Base-by-base conservation (phyloP, 2,113 vertebrate species). In the Poicephalus gulielmi region DNA sequence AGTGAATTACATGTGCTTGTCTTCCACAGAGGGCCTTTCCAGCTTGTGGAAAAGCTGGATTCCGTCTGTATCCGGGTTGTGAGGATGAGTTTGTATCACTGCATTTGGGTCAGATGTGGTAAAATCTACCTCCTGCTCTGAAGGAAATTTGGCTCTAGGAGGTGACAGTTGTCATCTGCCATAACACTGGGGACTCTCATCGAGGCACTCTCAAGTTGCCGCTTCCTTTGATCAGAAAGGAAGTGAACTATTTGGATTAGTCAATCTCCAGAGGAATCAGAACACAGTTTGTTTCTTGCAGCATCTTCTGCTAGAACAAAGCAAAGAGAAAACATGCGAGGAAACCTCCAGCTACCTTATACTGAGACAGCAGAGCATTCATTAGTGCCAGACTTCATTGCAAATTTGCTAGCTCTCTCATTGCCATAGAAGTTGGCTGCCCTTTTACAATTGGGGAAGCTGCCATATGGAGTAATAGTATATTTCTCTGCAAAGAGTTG, bases 391-490 rank as follows among this genome's bases (percentile, higher is more conserved):
- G 84, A 90, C 76, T 95, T 78, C 20, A 76, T 84, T 93, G 86
- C 88, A 86, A 94, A 95, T 97, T 97, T 96, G 87, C 94, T 76
- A 53, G 68, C 46, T 11, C 84, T 75, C 85, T 96, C 93, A 80
- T 94, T 97, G 95, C 94, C 92, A 84, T 76, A 79, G 75, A 86
- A 94, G 79, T 89, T 97, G 93, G 93, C 93, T 97, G 96, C 90
- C 96, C 92, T 93, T 97, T 96, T 68, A 94, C 95, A 95, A 95
- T 84, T 83, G 63, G 96, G 86, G 82, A 95, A 97, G 81, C 96
- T 96, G 95, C 75, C 94, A 95, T 96, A 95, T 96, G 94, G 95
- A 96, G 94, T 96, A 96, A 94, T 88, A 97, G 91, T 97, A 92
- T 96, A 95, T 94, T 94, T 95, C 92, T 93, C 93, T 94, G 96